phyloP scores from a whole-genome alignment of 2,888 invertebrate genomes.

The Macrophya alboannulata region DNA sequence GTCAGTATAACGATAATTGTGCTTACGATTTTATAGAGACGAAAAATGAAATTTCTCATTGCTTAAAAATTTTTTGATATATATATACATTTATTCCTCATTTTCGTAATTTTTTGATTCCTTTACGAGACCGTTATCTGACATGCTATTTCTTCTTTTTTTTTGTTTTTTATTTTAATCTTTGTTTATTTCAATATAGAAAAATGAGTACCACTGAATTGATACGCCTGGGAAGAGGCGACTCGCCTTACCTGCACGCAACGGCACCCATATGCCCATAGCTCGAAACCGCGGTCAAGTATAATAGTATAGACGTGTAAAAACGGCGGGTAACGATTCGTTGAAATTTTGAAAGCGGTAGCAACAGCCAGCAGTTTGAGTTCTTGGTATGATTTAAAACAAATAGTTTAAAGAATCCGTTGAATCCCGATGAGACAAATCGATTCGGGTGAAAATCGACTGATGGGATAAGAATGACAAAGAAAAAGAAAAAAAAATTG shows the following conservation, averaged over 20 bases:
- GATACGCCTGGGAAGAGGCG: slow-evolving; percentile 39
- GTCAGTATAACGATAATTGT: background rate
- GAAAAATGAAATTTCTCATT: background rate
- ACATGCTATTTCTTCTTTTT: background rate
- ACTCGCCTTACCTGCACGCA: slow-evolving; percentile 42
- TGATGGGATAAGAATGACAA: background rate
- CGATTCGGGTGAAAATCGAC: slow-evolving; percentile 2
- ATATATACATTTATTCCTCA: background rate
- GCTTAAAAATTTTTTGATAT: background rate
- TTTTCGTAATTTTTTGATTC: background rate
- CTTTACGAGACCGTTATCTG: background rate
- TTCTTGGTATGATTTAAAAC: background rate
- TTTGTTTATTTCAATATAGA: background rate
- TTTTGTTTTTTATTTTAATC: no score
- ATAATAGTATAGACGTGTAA: background rate
- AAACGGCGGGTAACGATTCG: background rate
- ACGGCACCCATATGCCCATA: background rate
- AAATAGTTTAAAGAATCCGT: background rate
- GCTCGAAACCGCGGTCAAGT: slow-evolving; percentile 18
- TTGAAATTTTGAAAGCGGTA: background rate
- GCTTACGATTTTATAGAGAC: background rate
- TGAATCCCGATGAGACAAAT: background rate
- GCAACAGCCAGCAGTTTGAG: background rate
- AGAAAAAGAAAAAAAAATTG: no score
- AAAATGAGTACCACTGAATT: slow-evolving; percentile 30